Percentiles rank a stretch among this genome's conserved stretches.
phyloP scores from a whole-genome alignment of 2,888 invertebrate species.

The Erebia epiphron region DNA sequence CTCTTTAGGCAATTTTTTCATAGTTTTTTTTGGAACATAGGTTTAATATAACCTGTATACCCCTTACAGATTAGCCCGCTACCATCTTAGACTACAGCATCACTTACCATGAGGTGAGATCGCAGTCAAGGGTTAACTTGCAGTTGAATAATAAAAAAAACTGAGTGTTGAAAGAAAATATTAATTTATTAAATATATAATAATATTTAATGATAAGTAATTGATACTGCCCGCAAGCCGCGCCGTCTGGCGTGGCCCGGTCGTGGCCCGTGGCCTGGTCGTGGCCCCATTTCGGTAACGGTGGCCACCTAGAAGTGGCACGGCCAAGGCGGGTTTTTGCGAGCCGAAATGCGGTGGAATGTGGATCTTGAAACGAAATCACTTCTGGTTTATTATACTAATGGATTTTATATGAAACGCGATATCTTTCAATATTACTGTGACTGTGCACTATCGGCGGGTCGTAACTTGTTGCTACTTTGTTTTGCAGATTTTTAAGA shows the following conservation, averaged over 20 bases:
- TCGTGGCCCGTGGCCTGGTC: background rate
- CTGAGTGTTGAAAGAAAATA: background rate
- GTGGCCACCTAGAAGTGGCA: slow-evolving; percentile 22
- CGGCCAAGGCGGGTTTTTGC: slow-evolving; percentile 28
- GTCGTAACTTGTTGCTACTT: background rate
- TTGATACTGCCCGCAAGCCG: background rate
- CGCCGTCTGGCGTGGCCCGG: slow-evolving; percentile 6
- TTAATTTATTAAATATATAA: background rate
- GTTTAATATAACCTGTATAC: no score
- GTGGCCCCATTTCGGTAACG: slow-evolving; percentile 33
- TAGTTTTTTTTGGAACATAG: no score
- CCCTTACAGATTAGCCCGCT: no score
- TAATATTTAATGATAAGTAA: background rate
- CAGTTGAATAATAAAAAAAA: background rate
- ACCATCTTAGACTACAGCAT: no score
- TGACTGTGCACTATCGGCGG: background rate
- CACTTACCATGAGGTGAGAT: no score
- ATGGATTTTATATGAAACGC: slow-evolving; percentile 9
- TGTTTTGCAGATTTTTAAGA: background rate
- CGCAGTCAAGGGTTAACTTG: no score
- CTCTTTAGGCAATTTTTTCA: no score
- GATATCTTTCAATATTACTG: slow-evolving; percentile 10
- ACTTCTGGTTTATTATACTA: slow-evolving; percentile 18
- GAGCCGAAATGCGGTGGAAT: slow-evolving; percentile 33
- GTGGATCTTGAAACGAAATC: slow-evolving; percentile 21